Evolutionary conservation across 2,113 vertebrate species (phyloP), one percentile per base, ranked within the genome.

Genomic region (Odobenus rosmarus): DNA sequence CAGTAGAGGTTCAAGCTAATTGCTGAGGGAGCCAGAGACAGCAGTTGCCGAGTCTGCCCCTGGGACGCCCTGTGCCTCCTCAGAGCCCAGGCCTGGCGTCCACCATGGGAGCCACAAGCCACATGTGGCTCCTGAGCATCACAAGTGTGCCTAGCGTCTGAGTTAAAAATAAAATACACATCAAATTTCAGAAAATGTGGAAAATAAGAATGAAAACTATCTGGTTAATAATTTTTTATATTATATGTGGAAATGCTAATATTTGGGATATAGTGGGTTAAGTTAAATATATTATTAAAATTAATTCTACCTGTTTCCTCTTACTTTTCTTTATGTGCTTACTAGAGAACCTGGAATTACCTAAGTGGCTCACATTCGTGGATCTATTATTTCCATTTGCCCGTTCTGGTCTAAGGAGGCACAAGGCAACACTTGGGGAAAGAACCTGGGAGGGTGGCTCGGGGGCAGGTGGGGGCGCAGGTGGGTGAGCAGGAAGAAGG

Each of bases 301-400:
- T 87, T 33, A 90, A 74, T n/a, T 9, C 79, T 53, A 95, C 61
- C 15, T 62, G 19, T 82, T 93, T 57, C 28, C 80, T 95, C 95
- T 86, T 74, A 39, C 26, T 80, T 96, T 94, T 86, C 64, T 62
- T 12, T 74, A n/a, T n/a, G 16, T 64, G 24, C 13, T 36, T 51
- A n/a, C 36, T 39, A 59, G 51, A 53, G 92, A 92, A 85, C 53
- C 3, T 42, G 46, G 85, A 87, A 95, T 74, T 12, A 18, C 19
- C 28, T 67, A 9, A 14, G 6, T 77, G 33, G 64, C 55, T 90
- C 6, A 3, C 28, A 46, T 71, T 18, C 26, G 21, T 1, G 9
- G 67, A 49, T 19, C 64, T 53, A 24, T 33, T 80, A n/a, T 57
- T 46, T 71, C 67, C 39, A 33, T 67, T 26, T 26, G 46, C 36